Evolutionary conservation across 2,113 vertebrate species (phyloP).

Genomic region (Anoplopoma fimbria): DNA sequence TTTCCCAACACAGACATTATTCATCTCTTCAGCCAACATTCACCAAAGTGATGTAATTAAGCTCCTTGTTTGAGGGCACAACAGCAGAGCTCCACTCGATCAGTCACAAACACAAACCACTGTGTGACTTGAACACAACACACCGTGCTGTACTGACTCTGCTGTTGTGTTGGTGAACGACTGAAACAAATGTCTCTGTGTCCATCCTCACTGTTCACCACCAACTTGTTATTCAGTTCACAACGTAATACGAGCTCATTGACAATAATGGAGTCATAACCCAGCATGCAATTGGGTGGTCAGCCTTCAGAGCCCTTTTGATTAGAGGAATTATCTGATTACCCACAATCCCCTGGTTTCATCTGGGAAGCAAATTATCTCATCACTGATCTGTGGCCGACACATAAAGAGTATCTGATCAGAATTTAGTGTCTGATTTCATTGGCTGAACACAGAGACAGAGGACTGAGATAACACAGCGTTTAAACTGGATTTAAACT

Average conservation of each 20-base stretch:
- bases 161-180: neutral
- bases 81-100: neutral
- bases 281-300: constrained; percentile 47
- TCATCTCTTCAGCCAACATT: neutral
- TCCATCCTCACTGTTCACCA: neutral
- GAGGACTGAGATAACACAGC: constrained; percentile 21
- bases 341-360: constrained; percentile 47
- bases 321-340: constrained; percentile 55
- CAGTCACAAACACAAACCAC: neutral
- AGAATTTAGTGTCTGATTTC: neutral
- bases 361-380: constrained; percentile 46
- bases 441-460: neutral
- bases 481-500: constrained; percentile 1
- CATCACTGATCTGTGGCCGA: constrained; percentile 14
- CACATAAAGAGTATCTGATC: constrained; percentile 32
- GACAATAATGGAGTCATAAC: constrained; percentile 44
- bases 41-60: neutral
- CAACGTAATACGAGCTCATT: constrained; percentile 18
- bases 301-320: constrained; percentile 36
- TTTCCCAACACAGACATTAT: neutral
- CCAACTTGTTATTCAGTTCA: constrained; percentile 9
- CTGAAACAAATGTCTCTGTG: neutral
- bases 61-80: too few species aligned
- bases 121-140: neutral
- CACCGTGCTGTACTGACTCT: neutral